phyloP scores from a whole-genome alignment of 1,140 invertebrate genomes.

The Anoplophora glabripennis region DNA sequence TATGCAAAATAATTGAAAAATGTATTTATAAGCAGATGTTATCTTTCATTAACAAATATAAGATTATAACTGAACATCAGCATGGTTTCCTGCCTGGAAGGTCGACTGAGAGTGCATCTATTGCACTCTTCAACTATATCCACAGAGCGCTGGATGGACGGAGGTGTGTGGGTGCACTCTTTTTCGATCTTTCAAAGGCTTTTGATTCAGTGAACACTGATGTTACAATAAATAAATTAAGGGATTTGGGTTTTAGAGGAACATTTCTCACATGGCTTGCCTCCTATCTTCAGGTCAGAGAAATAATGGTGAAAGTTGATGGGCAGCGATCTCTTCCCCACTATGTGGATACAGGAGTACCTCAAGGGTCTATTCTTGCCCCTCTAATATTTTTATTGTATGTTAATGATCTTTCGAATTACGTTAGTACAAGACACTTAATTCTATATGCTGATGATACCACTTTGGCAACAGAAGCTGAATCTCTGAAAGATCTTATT shows the following conservation, averaged over 20 bases:
- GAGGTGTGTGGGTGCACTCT: neutral
- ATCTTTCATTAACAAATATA: neutral
- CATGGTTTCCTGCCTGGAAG: neutral
- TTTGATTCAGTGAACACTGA: neutral
- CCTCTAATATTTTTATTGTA: no score
- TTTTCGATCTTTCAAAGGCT: neutral
- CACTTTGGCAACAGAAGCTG: neutral
- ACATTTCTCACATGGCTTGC: neutral
- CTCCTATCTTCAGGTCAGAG: neutral
- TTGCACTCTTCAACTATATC: neutral
- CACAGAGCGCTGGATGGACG: neutral
- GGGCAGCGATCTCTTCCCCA: neutral
- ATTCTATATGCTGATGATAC: conserved; percentile 6
- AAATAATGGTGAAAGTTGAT: neutral
- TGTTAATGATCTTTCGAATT: neutral
- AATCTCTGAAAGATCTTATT: neutral
- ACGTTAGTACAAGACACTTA: neutral
- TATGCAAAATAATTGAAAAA: no score
- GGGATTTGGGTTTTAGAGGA: neutral
- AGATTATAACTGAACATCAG: neutral
- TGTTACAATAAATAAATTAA: neutral
- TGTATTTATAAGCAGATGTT: no score
- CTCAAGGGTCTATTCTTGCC: no score
- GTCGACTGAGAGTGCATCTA: neutral
- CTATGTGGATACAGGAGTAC: no score